Conservation (phyloP, 1,140 invertebrate genomes). For the Philaenus spumarius region DNA sequence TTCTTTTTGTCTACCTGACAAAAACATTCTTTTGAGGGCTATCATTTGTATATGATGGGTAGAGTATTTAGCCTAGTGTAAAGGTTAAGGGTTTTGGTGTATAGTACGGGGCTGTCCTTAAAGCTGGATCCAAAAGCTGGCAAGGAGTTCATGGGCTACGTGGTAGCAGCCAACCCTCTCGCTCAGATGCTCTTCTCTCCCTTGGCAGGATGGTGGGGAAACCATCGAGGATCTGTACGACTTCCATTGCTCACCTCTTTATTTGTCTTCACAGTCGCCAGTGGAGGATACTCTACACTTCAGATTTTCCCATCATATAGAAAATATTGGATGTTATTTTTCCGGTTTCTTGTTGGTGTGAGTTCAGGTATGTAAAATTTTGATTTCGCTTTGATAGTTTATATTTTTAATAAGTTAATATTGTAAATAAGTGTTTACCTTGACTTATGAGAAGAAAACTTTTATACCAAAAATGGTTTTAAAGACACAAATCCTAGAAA, state of each 20-base stretch:
- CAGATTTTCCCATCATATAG: conserved; percentile 51
- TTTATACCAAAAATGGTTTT: too few species aligned
- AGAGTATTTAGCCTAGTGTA: not conserved
- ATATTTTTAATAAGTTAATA: too few species aligned
- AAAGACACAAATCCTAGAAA: too few species aligned
- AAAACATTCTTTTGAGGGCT: not conserved
- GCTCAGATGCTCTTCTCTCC: conserved; percentile 86
- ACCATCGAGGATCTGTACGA: conserved; percentile 60
- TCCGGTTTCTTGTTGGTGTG: conserved; percentile 76
- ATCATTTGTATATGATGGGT: not conserved
- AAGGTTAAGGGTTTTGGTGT: not conserved
- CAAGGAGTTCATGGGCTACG: conserved; percentile 77
- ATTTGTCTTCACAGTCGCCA: conserved; percentile 66
- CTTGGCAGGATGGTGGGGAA: conserved; percentile 78
- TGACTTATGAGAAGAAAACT: too few species aligned
- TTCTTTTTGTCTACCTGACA: not conserved
- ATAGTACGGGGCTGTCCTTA: conserved; percentile 24
- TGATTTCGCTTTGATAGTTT: too few species aligned
- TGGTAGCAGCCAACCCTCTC: conserved; percentile 81
- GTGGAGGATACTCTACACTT: conserved; percentile 69
- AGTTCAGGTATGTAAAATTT: conserved; percentile 61
- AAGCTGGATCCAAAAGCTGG: conserved; percentile 69
- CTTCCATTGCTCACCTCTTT: conserved; percentile 65
- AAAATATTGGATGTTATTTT: conserved; percentile 64
- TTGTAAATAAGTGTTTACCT: too few species aligned